Conservation (phyloP, 2,888 invertebrate genomes). For the Schizaphis graminum region DNA sequence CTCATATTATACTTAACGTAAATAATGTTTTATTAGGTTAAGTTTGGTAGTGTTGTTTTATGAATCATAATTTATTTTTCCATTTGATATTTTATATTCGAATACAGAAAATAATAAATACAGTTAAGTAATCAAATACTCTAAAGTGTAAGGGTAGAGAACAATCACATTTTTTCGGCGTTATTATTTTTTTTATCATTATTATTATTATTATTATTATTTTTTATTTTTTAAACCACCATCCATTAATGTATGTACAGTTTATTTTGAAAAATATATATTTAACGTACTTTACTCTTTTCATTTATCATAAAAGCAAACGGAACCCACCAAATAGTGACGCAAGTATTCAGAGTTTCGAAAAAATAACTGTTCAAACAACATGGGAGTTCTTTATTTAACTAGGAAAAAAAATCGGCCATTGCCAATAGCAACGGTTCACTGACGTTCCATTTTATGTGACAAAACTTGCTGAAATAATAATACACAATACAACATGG, state of each 20-base stretch:
- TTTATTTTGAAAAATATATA: slow-evolving; percentile 35
- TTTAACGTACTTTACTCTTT: slow-evolving; percentile 29
- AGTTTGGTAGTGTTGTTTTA: background rate
- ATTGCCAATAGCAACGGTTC: slow-evolving; percentile 48
- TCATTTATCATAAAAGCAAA: slow-evolving; percentile 41
- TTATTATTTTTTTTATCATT: slow-evolving; percentile 5
- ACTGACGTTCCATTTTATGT: background rate
- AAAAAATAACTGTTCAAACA: slow-evolving; percentile 51
- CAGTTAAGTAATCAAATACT: slow-evolving; percentile 37
- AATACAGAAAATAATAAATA: slow-evolving; percentile 9
- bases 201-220: background rate
- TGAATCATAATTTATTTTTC: slow-evolving; percentile 26
- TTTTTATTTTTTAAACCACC: background rate
- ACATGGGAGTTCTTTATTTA: slow-evolving; percentile 34
- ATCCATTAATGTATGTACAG: slow-evolving; percentile 34
- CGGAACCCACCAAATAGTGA: slow-evolving; percentile 38
- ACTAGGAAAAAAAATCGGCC: slow-evolving; percentile 39
- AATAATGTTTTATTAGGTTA: slow-evolving; percentile 3
- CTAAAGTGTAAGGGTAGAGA: background rate
- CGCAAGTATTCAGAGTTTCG: slow-evolving; percentile 30
- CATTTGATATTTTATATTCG: background rate
- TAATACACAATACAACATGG: background rate
- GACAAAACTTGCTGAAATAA: slow-evolving; percentile 9
- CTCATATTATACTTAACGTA: background rate
- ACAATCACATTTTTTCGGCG: background rate